Conservation (phyloP, 2,888 invertebrate genomes). For the Apotomis turbidana region DNA sequence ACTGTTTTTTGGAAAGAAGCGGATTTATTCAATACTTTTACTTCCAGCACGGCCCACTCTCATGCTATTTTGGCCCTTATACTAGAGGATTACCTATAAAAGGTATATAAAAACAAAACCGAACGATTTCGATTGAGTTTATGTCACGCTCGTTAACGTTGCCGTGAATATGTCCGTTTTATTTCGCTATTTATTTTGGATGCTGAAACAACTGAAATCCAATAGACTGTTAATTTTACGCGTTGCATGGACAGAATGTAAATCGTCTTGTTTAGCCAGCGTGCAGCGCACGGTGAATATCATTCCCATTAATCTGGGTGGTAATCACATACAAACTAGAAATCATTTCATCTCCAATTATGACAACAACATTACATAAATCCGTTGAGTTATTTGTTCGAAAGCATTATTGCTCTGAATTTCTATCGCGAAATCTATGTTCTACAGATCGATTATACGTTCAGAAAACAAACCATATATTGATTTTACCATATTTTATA, state of each 20-base stretch:
- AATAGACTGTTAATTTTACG: constrained; percentile 29
- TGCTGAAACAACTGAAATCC: constrained; percentile 27
- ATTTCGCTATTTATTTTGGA: constrained; percentile 32
- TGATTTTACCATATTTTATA: too few species aligned
- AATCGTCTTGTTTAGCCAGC: constrained; percentile 10
- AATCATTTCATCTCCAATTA: not conserved
- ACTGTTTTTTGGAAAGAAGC: constrained; percentile 54
- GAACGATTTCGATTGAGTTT: constrained; percentile 30
- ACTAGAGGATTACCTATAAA: constrained; percentile 22
- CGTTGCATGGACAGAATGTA: constrained; percentile 17
- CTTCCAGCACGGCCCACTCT: constrained; percentile 42
- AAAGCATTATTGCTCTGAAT: too few species aligned
- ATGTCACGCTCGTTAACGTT: constrained; percentile 31
- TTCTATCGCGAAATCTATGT: too few species aligned
- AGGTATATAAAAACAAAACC: constrained; percentile 14
- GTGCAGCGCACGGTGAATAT: not conserved
- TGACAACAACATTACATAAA: too few species aligned
- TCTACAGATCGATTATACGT: too few species aligned
- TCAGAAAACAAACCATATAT: too few species aligned
- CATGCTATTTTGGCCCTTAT: constrained; percentile 23
- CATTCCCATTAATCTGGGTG: not conserved
- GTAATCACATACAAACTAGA: constrained; percentile 3
- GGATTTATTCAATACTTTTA: constrained; percentile 41
- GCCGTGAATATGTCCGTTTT: constrained; percentile 28
- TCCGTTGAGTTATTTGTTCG: too few species aligned